phyloP scores from a whole-genome alignment of 2,797 vertebrate species.

The Hemibagrus guttatus region DNA sequence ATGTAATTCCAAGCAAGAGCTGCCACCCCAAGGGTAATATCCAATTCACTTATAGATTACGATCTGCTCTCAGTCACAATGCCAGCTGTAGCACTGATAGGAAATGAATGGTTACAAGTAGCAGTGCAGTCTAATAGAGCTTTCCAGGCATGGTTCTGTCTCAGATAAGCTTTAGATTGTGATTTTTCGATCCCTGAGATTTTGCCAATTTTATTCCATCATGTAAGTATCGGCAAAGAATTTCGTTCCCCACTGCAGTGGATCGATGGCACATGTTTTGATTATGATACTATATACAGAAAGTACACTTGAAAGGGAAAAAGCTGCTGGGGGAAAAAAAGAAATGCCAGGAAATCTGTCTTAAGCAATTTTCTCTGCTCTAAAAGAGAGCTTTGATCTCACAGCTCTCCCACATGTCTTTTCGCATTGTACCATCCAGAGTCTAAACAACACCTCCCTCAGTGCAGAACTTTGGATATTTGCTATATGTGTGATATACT shows the following conservation, averaged over 20 bases:
- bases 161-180: constrained; percentile 50
- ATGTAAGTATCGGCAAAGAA: constrained; percentile 28
- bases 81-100: constrained; percentile 27
- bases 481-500: neutral
- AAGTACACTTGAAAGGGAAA: constrained; percentile 31
- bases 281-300: constrained; percentile 43
- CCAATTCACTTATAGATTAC: constrained; percentile 40
- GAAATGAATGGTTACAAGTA: constrained; percentile 31
- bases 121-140: constrained; percentile 35
- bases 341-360: constrained; percentile 30
- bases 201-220: constrained; percentile 27
- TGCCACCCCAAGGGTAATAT: constrained; percentile 40
- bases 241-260: constrained; percentile 16
- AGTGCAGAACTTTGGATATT: neutral
- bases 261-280: constrained; percentile 45
- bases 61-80: constrained; percentile 36
- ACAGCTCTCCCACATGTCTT: constrained; percentile 6
- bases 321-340: neutral
- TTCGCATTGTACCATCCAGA: neutral
- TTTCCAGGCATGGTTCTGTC: constrained; percentile 33
- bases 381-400: constrained; percentile 39
- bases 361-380: constrained; percentile 42
- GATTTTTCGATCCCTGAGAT: constrained; percentile 41
- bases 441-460: constrained; percentile 14
- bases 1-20: neutral